Evolutionary conservation across 2,888 invertebrate species (phyloP), one percentile per base, ranked within the genome.

Genomic region (Serripes groenlandicus): DNA sequence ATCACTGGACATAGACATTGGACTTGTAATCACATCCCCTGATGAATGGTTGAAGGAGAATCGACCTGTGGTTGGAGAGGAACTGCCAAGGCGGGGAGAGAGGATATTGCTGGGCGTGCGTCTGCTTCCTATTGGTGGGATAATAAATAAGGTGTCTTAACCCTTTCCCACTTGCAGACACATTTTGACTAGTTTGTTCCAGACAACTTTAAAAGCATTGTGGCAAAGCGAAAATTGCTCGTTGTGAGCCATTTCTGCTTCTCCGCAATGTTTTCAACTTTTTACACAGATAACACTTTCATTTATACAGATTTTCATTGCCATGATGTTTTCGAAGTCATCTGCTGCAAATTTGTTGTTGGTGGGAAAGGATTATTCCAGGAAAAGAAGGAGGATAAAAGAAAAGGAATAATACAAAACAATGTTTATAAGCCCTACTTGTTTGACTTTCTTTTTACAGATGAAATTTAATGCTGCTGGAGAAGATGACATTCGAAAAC

Each of bases 1-100:
- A 78, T 97, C 97, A 81, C 94, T 94, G 64, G 93, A 94, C 75
- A 90, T 83, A 11, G 92, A 91, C 82, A 92, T 92, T 34, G 91
- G 88, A 37, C 90, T 82, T 54, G 89, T 76, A 70, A 87, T 83
- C 28, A 56, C 34, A 28, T 75, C 75, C 26, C 85, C 78, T 18
- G 88, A 88, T n/a, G 92, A 91, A 30, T 91, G 91, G 28, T 90
- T 90, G 66, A 80, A 84, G 9, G 86, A 72, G 42, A 90, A 83
- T 34, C 86, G 72, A 72, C 87, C 87, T 42, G 87, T 85, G 7
- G 90, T 91, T 21, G 93, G 93, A 66, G 92, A 92, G 26, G 92
- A 91, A 58, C 90, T 91, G 35, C 92, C 89, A 49, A 92, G 86
- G 52, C 91, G 85, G 54, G 93, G 91, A 21, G 93, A 93, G 68